Conservation (phyloP, 2,113 vertebrate species). For the Coturnix japonica region DNA sequence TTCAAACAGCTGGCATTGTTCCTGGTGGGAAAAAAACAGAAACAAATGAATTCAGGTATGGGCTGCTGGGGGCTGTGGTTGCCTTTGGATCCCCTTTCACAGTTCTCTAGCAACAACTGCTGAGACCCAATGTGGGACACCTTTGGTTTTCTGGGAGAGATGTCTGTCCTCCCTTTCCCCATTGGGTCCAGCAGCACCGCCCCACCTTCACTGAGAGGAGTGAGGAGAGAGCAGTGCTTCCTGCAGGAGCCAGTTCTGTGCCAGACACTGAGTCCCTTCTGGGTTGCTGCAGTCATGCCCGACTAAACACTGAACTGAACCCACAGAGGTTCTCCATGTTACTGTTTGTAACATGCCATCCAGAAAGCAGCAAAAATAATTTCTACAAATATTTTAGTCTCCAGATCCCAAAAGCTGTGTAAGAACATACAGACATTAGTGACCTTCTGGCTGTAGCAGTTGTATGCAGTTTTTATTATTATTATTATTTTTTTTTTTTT, state of each 20-base stretch:
- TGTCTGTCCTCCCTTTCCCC: background rate
- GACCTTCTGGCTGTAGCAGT: background rate
- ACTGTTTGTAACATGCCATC: background rate
- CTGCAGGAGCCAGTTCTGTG: background rate
- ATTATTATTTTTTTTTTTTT: background rate
- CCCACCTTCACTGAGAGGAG: accelerated
- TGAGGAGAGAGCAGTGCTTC: background rate
- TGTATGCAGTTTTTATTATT: background rate
- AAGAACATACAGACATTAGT: background rate
- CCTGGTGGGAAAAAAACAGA: background rate
- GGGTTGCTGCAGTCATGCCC: background rate
- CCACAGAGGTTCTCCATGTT: background rate
- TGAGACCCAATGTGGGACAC: background rate
- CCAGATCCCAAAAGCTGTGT: background rate
- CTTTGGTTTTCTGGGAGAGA: background rate
- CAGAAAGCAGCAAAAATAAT: background rate
- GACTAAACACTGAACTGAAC: background rate
- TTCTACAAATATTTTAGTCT: background rate
- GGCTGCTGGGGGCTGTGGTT: background rate
- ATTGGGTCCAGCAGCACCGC: background rate
- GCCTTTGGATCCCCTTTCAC: background rate
- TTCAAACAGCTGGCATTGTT: background rate
- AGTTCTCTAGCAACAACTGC: background rate
- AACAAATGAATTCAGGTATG: background rate
- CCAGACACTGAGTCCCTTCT: background rate